Conservation (phyloP, 2,113 vertebrate genomes). For the Poeciliopsis retropinna region DNA sequence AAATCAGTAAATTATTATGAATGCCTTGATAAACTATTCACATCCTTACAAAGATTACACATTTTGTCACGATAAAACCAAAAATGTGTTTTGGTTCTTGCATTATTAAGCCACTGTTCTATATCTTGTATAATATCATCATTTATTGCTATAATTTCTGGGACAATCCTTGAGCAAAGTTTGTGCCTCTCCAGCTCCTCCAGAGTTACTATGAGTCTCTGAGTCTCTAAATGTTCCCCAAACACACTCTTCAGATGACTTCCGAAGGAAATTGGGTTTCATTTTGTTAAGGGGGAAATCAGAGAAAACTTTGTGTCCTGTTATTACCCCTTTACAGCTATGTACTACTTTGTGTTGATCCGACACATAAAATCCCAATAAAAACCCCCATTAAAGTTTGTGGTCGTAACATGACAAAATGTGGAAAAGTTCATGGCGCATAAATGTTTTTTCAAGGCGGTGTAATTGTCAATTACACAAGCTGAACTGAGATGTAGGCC, state of each 20-base stretch:
- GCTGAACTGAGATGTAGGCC: constrained; percentile 11
- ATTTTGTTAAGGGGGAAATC: neutral
- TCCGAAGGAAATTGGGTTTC: neutral
- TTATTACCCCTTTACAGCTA: neutral
- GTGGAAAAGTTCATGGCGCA: neutral
- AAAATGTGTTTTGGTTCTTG: too few relatives aligned
- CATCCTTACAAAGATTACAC: neutral
- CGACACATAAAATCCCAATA: neutral
- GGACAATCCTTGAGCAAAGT: too few relatives aligned
- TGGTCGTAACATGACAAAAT: neutral
- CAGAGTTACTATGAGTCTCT: too few relatives aligned
- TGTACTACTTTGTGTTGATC: neutral
- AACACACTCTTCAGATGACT: neutral
- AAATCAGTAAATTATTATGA: neutral
- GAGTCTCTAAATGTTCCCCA: too few relatives aligned
- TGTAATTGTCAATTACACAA: constrained; percentile 14
- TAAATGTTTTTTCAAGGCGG: neutral
- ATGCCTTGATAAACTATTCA: neutral
- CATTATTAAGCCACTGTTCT: too few relatives aligned
- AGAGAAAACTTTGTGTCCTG: neutral
- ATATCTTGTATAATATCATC: too few relatives aligned
- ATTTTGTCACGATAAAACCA: neutral
- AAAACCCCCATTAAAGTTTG: neutral
- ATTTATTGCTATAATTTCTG: too few relatives aligned
- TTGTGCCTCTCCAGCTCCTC: too few relatives aligned